phyloP scores from a whole-genome alignment of 2,113 vertebrate genomes.

The Pelusios castaneus region DNA sequence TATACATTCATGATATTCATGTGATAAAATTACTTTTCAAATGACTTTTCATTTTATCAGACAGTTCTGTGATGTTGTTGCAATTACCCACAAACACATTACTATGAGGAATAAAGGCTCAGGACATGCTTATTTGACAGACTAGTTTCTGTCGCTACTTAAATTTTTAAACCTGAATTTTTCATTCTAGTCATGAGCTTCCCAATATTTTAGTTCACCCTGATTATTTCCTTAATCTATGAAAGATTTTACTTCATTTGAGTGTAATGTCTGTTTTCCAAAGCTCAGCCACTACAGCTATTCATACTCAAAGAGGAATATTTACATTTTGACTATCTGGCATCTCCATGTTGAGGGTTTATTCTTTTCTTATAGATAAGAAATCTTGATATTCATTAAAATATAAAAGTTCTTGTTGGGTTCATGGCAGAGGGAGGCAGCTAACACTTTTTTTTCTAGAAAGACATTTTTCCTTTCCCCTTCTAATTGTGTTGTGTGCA shows the following conservation, averaged over 20 bases:
- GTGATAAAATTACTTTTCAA: not conserved
- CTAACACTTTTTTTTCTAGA: not conserved
- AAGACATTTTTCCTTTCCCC: not conserved
- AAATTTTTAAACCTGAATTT: not conserved
- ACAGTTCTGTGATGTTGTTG: not conserved
- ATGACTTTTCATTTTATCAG: not conserved
- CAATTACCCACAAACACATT: not conserved
- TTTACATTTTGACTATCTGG: not conserved
- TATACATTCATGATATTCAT: not conserved
- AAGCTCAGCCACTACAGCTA: not conserved
- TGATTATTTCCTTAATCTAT: not conserved
- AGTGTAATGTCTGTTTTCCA: not conserved
- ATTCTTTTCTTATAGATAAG: slow-evolving; percentile 2
- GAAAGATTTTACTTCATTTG: not conserved
- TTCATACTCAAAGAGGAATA: slow-evolving; percentile 41
- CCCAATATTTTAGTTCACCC: not conserved
- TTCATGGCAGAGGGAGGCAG: not conserved
- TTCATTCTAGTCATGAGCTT: not conserved
- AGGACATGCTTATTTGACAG: not conserved
- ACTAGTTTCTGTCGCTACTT: fast-evolving
- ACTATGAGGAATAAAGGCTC: not conserved
- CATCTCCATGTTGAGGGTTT: slow-evolving; percentile 22
- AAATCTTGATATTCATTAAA: slow-evolving; percentile 34
- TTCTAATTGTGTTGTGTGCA: not conserved
- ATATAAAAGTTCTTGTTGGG: slow-evolving; percentile 24